Evolutionary conservation across 2,113 vertebrate species (phyloP), one percentile per base, ranked within the genome.

Genomic region (Lanius collurio): DNA sequence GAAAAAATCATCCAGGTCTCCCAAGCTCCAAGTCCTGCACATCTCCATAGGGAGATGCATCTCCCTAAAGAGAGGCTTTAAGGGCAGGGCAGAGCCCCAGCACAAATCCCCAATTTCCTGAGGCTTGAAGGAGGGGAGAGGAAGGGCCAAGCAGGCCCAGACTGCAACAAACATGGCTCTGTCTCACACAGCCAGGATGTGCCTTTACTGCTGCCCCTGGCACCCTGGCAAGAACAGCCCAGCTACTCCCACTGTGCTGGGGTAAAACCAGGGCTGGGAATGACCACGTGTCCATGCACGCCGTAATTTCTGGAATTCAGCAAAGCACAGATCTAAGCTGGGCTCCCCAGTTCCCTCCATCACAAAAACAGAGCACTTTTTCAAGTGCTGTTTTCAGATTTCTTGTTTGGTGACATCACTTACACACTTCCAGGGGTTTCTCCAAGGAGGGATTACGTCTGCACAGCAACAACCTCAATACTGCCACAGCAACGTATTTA

Each of bases 181-280:
- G 37, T 60, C 37, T 88, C 23, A 24, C 6, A 3, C 55, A 82
- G 9, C 13, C 1, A 3, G 16, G 30, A 31, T 22, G 7, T 9
- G 35, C 41, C 44, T 27, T 21, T 9, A 5, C 19, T 26, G 15
- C 15, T 18, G 33, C 41, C 19, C 8, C 14, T 0, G 3, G 52
- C 3, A 6, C 31, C 62, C 49, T 0, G 5, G 28, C 35, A 44
- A 9, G 47, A 37, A 15, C 1, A 50, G n/a, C 5, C 2, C 1
- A 23, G 33, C 15, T 30, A 4, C 11, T 46, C 53, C 30, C 63
- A 27, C 20, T 5, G 0, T 8, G 31, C 5, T 0, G n/a, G 50
- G 65, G 15, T 33, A 53, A 84, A 60, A 74, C 3, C 1, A 1
- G 33, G 70, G 17, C 13, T 55, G 41, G 23, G 9, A 37, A 39